A percentile compares a stretch with the other conserved stretches of the same genome.
Conservation (phyloP, 2,888 invertebrate genomes). For the Epinotia ramella region DNA sequence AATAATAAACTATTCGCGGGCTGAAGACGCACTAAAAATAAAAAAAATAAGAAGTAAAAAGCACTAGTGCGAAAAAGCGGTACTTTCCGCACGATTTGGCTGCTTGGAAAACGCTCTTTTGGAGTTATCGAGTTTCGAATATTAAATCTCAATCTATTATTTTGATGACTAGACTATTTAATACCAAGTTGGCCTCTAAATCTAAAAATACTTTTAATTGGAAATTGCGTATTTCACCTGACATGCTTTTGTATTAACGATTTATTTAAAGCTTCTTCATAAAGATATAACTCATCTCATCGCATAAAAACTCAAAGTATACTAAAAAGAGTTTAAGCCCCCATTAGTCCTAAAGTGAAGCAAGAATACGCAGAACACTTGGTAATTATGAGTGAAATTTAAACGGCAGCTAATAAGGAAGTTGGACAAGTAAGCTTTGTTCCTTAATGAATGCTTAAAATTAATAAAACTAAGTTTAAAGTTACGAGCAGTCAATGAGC, state of each 20-base stretch:
- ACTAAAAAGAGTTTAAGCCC: slow-evolving; percentile 11
- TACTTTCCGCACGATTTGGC: too few species aligned
- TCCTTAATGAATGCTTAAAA: slow-evolving; percentile 43
- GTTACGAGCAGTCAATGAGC: slow-evolving; percentile 42
- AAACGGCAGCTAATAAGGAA: slow-evolving; percentile 43
- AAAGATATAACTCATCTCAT: background rate
- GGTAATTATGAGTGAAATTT: slow-evolving; percentile 35
- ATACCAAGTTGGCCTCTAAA: too few species aligned
- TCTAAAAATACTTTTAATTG: background rate
- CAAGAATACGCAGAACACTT: slow-evolving; percentile 28
- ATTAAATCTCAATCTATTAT: too few species aligned
- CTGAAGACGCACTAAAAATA: too few species aligned
- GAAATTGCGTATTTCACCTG: background rate
- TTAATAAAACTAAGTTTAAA: slow-evolving; percentile 44
- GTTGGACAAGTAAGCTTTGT: slow-evolving; percentile 41
- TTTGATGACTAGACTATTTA: too few species aligned
- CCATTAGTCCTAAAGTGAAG: slow-evolving; percentile 28
- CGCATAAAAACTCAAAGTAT: slow-evolving; percentile 9
- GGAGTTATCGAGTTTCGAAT: too few species aligned
- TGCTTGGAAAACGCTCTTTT: too few species aligned
- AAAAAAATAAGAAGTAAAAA: too few species aligned
- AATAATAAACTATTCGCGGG: too few species aligned
- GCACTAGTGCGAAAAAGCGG: too few species aligned
- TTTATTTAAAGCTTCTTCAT: background rate
- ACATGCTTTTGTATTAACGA: background rate